Conservation (phyloP, 2,797 vertebrate species). For the Limosa lapponica region DNA sequence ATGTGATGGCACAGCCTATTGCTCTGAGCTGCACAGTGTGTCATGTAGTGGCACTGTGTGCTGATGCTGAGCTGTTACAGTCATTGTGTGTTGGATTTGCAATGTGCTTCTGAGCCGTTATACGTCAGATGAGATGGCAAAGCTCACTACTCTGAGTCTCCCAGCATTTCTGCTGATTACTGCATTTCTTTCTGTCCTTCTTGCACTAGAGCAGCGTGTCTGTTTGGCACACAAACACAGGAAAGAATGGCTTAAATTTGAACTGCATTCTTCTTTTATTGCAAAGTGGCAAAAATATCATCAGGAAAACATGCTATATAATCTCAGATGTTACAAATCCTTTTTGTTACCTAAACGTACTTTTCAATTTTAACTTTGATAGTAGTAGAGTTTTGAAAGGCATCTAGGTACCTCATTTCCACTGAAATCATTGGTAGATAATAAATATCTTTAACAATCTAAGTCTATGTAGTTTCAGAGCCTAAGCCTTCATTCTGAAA, state of each 20-base stretch:
- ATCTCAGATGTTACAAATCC: not conserved
- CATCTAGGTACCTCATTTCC: not conserved
- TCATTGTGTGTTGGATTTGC: not conserved
- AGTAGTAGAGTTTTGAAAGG: not conserved
- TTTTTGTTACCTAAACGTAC: not conserved
- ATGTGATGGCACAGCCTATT: not conserved
- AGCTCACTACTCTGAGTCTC: not conserved
- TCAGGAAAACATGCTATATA: not conserved
- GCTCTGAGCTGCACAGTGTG: not conserved
- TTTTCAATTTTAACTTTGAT: not conserved
- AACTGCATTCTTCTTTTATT: not conserved
- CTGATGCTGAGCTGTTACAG: not conserved
- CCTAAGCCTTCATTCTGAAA: not conserved
- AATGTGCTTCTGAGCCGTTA: not conserved
- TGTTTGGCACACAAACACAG: not conserved
- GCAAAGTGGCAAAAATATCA: not conserved
- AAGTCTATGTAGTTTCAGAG: not conserved
- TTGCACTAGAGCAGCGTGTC: not conserved
- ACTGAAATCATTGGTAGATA: not conserved
- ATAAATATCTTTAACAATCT: constrained; percentile 2
- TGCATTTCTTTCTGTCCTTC: not conserved
- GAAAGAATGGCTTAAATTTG: not conserved
- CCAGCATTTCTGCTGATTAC: not conserved
- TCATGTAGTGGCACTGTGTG: not conserved
- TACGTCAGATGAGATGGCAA: not conserved